Conservation (phyloP, 2,888 invertebrate species). For the Melinopterus prodromus region DNA sequence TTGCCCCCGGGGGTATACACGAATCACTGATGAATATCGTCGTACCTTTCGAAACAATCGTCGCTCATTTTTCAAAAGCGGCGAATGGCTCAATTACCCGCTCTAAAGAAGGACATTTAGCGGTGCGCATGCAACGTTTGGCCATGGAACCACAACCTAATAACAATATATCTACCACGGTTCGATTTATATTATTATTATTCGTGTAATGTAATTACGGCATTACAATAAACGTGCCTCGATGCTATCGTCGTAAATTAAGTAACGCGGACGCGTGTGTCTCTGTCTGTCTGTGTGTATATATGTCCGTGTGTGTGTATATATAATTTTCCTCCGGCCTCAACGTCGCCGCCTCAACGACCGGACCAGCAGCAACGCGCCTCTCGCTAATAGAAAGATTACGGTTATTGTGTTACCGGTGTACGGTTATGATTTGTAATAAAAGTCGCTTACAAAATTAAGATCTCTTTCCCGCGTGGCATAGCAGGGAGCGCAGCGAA, state of each 20-base stretch:
- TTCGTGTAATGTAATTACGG: conserved; percentile 4
- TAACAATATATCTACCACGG: background rate
- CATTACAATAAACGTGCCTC: background rate
- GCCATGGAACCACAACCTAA: conserved; percentile 4
- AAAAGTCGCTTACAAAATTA: conserved; percentile 32
- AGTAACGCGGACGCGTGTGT: background rate
- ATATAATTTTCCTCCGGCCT: background rate
- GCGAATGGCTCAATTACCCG: background rate
- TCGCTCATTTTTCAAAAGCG: background rate
- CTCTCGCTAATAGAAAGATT: conserved; percentile 4
- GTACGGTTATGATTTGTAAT: conserved; percentile 11
- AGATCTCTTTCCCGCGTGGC: conserved; percentile 28
- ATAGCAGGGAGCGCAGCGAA: conserved; percentile 27
- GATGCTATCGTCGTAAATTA: background rate
- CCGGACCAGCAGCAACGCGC: background rate
- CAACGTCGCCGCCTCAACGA: background rate
- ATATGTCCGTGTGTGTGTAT: background rate
- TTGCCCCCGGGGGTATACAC: background rate
- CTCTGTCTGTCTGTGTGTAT: background rate
- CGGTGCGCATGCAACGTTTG: background rate
- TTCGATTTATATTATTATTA: conserved; percentile 4
- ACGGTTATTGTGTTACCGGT: background rate
- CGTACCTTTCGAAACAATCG: background rate
- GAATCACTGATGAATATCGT: conserved; percentile 4
- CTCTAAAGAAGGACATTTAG: conserved; percentile 4